Conservation (phyloP, 2,888 invertebrate species). For the Andrena trimmerana region DNA sequence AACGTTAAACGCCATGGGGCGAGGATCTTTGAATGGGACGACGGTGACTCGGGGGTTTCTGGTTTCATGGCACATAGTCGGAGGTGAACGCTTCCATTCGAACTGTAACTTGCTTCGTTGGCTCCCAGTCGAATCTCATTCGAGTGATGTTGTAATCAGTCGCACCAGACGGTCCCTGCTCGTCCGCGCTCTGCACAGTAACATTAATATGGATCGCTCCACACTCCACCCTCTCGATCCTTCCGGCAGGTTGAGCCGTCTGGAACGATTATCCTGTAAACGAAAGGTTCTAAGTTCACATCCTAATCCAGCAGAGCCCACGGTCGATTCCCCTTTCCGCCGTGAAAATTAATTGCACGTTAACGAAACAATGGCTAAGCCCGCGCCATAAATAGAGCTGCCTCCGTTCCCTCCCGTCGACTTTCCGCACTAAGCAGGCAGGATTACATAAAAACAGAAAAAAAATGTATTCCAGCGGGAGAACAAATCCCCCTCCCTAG, state of each 20-base stretch:
- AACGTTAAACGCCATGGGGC: not conserved
- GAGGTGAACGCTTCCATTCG: not conserved
- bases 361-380: slow-evolving; percentile 13
- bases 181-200: too few relatives aligned
- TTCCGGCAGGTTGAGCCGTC: not conserved
- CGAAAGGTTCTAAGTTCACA: slow-evolving; percentile 9
- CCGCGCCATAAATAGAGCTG: slow-evolving; percentile 4
- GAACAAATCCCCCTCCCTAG: not conserved
- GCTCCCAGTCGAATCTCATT: not conserved
- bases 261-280: not conserved
- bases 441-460: not conserved
- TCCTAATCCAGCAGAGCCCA: slow-evolving; percentile 5
- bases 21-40: slow-evolving; percentile 13
- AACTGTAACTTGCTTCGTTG: not conserved
- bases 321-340: not conserved
- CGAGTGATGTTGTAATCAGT: too few relatives aligned
- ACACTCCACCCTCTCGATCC: not conserved
- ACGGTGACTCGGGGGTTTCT: slow-evolving; percentile 12
- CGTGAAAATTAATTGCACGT: slow-evolving; percentile 3
- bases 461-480: not conserved
- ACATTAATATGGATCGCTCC: too few relatives aligned
- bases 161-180: too few relatives aligned
- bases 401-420: not conserved
- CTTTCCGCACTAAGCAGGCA: not conserved
- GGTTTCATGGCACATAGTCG: not conserved